Evolutionary conservation across 2,888 invertebrate species (phyloP), one percentile per base, ranked within the genome.

Genomic region (Leptodirus hochenwartii): DNA sequence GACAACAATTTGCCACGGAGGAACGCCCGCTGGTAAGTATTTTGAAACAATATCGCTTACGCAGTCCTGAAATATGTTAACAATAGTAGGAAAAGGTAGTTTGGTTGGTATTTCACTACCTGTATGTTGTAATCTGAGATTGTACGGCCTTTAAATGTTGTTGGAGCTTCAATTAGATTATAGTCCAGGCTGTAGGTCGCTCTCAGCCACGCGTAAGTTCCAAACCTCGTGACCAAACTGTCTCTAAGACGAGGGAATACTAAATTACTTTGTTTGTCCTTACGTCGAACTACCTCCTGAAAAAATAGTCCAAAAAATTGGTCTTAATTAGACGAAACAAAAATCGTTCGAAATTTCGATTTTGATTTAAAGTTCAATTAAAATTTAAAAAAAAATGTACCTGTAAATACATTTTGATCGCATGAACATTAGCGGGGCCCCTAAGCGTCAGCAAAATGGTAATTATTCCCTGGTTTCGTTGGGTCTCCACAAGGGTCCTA

Each of bases 1-100:
- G 2, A 81, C 61, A 22, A 73, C 68, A 30, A 81, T 68, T 47
- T 84, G 82, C 84, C 84, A 84, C 9, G 81, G 81, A 0, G 84
- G 71, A 32, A 69, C 60, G 30, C 72, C 69, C 2, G 59, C 56
- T 4, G 78, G 70, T 31, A 84, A 65, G 47, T 76, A 78, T 55
- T 80, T 81, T 3, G 76, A 71, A 15, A 79, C 68, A 34, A 77
- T 63, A 31, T 80, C 78, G 44, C 78, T 80, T 27, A 81, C 68
- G 46, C 70, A 79, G 17, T 80, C 78, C 76, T 77, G 54, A 29
- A 58, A 56, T 29, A 25, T 30, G 8, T 30, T 30, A 14, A 13
- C 6, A 27, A 6, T 6, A 13, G 6, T 14, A 27, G n/a, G n/a
- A n/a, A 15, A 27, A 15, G 6, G 12, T 6, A 27, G 6, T 6